Evolutionary conservation across 2,888 invertebrate species (phyloP).

Genomic region (Eulithis prunata): DNA sequence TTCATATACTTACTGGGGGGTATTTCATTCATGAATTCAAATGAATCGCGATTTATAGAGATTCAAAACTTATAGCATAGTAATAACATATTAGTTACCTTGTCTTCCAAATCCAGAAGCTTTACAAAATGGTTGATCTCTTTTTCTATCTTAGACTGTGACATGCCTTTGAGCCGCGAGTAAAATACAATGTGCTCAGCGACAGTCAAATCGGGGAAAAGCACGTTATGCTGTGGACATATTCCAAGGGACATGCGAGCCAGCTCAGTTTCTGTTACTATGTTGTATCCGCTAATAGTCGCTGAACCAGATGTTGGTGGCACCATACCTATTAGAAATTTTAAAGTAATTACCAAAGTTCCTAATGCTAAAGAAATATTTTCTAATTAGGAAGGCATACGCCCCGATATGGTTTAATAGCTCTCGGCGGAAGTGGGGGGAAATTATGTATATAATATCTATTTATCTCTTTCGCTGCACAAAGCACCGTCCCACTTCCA

Average conservation of each 20-base stretch:
- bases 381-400: too few species aligned
- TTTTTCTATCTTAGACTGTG: conserved; percentile 72
- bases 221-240: conserved; percentile 94
- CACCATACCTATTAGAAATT: conserved; percentile 82
- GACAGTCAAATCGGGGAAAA: conserved; percentile 93
- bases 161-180: conserved; percentile 88
- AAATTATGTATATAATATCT: too few species aligned
- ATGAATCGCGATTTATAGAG: too few species aligned
- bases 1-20: too few species aligned
- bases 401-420: too few species aligned
- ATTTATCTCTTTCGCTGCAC: too few species aligned
- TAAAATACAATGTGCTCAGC: conserved; percentile 93
- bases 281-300: conserved; percentile 88
- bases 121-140: conserved; percentile 88
- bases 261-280: conserved; percentile 87
- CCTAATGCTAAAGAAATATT: too few species aligned
- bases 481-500: too few species aligned
- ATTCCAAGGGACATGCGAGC: conserved; percentile 90
- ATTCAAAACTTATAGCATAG: too few species aligned
- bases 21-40: too few species aligned
- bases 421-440: too few species aligned
- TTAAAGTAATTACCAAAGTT: neutral
- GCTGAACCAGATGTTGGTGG: conserved; percentile 90
- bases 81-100: conserved; percentile 65
- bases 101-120: conserved; percentile 87